Conservation (phyloP, 2,888 invertebrate species). For the Trachelus stipa region DNA sequence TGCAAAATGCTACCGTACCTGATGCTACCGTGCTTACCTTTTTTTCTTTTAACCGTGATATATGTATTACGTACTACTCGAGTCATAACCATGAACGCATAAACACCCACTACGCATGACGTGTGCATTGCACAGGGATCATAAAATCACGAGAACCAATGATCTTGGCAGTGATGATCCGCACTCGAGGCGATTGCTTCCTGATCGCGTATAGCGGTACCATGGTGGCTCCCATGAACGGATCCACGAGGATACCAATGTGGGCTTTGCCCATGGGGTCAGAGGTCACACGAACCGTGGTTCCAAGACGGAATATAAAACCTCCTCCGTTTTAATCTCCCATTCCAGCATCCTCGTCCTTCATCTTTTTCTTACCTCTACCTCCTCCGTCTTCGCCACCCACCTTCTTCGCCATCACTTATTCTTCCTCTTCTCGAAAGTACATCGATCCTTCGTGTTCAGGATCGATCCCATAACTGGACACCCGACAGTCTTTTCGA, state of each 20-base stretch:
- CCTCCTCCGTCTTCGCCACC: neutral
- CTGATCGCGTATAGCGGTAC: constrained; percentile 25
- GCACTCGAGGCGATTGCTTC: constrained; percentile 17
- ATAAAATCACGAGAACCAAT: neutral
- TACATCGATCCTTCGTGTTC: neutral
- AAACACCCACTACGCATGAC: neutral
- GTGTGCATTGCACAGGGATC: neutral
- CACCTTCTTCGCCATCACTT: neutral
- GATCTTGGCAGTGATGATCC: constrained; percentile 7
- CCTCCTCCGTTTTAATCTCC: constrained; percentile 5
- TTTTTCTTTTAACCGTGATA: neutral
- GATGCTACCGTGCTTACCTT: neutral
- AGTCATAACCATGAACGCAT: neutral
- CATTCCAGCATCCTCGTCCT: neutral
- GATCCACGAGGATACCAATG: constrained; percentile 14
- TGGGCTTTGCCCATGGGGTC: constrained; percentile 21
- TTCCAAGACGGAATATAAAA: neutral
- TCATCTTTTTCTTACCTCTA: neutral
- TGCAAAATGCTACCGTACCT: neutral
- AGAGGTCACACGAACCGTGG: constrained; percentile 15
- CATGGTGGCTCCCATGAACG: constrained; percentile 15
- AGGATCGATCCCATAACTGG: neutral
- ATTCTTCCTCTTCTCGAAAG: constrained; percentile 4
- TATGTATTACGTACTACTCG: neutral
- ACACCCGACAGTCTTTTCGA: neutral